Conservation (phyloP, 2,888 invertebrate genomes). For the Gortyna flavago region DNA sequence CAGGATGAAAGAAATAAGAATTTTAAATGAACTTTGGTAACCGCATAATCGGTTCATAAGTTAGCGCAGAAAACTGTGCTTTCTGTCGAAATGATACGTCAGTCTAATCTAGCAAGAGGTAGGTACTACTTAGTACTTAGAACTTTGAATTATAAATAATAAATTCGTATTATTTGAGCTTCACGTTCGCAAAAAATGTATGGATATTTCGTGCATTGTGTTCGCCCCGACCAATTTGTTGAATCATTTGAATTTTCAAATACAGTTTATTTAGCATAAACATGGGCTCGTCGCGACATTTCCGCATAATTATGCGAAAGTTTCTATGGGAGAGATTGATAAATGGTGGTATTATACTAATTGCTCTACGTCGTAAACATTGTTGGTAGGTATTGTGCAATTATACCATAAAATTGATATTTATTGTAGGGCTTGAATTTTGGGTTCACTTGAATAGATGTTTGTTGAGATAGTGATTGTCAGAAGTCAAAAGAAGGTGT, state of each 20-base stretch:
- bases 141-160: slow-evolving; percentile 1
- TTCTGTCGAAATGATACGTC: not conserved
- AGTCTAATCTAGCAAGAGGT: not conserved
- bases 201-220: slow-evolving; percentile 46
- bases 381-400: slow-evolving; percentile 73
- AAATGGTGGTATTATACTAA: slow-evolving; percentile 86
- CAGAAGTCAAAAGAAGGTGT: not conserved
- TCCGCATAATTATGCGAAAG: slow-evolving; percentile 75
- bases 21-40: not conserved
- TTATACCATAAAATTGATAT: slow-evolving; percentile 78
- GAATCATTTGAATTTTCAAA: slow-evolving; percentile 76
- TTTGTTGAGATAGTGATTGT: slow-evolving; percentile 1
- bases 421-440: slow-evolving; percentile 56
- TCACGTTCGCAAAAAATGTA: slow-evolving; percentile 29
- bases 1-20: not conserved
- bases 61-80: not conserved
- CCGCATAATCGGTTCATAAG: not conserved
- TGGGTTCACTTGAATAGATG: slow-evolving; percentile 15
- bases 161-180: slow-evolving; percentile 1
- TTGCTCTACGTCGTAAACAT: slow-evolving; percentile 73
- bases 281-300: slow-evolving; percentile 80
- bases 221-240: slow-evolving; percentile 74
- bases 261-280: slow-evolving; percentile 84
- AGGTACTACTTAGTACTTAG: not conserved
- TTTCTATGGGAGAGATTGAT: slow-evolving; percentile 80